Evolutionary conservation across 1,140 invertebrate genomes (phyloP).

Genomic region (Nilaparvata lugens): DNA sequence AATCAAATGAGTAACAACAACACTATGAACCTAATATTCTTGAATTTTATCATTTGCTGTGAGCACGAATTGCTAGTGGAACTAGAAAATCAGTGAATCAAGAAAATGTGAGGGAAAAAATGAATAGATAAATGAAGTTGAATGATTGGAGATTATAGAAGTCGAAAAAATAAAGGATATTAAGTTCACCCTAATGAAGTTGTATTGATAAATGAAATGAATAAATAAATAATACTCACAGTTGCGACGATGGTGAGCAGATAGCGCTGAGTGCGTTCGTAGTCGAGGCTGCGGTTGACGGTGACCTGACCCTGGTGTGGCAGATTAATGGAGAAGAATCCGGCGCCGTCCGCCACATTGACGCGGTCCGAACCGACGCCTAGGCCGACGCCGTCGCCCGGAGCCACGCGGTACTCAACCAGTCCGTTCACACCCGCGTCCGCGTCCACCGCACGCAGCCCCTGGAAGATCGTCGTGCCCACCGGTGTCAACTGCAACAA

Average conservation of each 20-base stretch:
- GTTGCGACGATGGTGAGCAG: constrained; percentile 81
- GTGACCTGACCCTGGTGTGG: constrained; percentile 85
- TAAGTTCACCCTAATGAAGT: no score
- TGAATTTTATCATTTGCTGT: no score
- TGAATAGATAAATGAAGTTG: no score
- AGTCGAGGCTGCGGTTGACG: constrained; percentile 80
- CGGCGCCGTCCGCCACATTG: constrained; percentile 66
- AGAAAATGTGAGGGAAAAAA: no score
- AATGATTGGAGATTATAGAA: no score
- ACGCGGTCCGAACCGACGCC: constrained; percentile 43
- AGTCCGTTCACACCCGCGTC: constrained; percentile 81
- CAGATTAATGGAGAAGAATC: constrained; percentile 73
- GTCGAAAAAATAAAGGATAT: no score
- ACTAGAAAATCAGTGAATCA: no score
- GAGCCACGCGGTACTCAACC: constrained; percentile 67
- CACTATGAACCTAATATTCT: no score
- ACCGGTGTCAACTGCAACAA: constrained; percentile 66
- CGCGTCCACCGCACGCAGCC: constrained; percentile 70
- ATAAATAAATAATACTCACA: constrained; percentile 69
- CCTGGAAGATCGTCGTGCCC: constrained; percentile 76
- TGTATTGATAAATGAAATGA: background rate
- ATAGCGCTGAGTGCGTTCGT: constrained; percentile 79
- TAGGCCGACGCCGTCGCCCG: constrained; percentile 40
- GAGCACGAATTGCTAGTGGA: no score
- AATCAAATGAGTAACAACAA: no score